phyloP scores from a whole-genome alignment of 2,113 vertebrate genomes.

The Sylvia atricapilla region DNA sequence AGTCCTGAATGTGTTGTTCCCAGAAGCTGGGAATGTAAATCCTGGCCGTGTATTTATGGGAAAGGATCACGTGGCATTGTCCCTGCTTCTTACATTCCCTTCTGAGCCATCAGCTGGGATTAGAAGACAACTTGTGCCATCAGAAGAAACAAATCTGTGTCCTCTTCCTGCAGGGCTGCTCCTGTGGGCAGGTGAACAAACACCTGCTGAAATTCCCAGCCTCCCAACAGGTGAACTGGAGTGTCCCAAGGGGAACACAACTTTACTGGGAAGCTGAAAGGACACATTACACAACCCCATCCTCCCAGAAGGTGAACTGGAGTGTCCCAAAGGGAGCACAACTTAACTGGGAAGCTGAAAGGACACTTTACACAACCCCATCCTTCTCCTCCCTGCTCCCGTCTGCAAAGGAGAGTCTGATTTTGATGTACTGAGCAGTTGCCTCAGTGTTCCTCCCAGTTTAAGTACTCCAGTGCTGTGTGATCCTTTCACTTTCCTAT shows the following conservation, averaged over 20 bases:
- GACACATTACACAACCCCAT: neutral
- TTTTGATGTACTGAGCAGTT: neutral
- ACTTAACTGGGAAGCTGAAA: neutral
- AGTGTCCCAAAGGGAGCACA: neutral
- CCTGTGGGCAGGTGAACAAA: neutral
- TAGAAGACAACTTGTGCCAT: neutral
- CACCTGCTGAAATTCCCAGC: neutral
- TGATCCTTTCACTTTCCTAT: neutral
- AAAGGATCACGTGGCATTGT: neutral
- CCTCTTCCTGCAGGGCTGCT: neutral
- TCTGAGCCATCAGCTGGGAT: neutral
- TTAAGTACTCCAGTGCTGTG: neutral
- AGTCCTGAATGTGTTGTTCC: neutral
- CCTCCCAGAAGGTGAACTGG: neutral
- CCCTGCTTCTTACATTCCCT: neutral
- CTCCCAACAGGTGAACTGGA: neutral
- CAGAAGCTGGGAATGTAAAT: neutral
- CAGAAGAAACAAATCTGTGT: neutral
- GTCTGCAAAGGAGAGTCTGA: neutral
- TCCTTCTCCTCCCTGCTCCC: neutral
- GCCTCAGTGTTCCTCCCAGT: neutral
- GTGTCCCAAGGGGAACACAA: neutral
- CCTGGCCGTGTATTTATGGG: fast-evolving
- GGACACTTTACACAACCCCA: neutral
- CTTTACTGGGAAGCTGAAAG: neutral